Evolutionary conservation across 2,113 vertebrate genomes (phyloP).

Genomic region (Thermophis baileyi): DNA sequence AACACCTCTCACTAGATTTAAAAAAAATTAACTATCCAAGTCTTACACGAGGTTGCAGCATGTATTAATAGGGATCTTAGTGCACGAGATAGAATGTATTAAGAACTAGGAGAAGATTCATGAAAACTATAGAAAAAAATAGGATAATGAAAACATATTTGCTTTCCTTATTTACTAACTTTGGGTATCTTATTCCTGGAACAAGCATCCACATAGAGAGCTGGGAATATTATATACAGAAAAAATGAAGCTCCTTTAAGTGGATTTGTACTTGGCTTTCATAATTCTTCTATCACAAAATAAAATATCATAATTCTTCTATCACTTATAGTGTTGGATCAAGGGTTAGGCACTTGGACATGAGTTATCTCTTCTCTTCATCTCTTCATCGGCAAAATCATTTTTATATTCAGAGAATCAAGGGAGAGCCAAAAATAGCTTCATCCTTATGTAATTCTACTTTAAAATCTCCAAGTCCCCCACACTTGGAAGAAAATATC

Average conservation of each 20-base stretch:
- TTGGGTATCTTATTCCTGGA: not conserved
- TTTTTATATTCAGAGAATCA: not conserved
- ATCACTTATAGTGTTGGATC: not conserved
- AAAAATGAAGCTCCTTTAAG: not conserved
- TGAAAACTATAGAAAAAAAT: not conserved
- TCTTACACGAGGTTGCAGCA: not conserved
- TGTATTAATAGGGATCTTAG: not conserved
- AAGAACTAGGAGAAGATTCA: not conserved
- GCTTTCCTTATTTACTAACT: not conserved
- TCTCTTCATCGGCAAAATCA: not conserved
- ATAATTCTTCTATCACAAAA: not conserved
- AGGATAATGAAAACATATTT: not conserved
- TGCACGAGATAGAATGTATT: not conserved
- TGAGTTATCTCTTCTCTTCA: not conserved
- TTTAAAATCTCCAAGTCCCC: not conserved
- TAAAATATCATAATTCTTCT: not conserved
- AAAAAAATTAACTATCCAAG: not conserved
- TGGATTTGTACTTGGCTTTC: not conserved
- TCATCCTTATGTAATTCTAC: not conserved
- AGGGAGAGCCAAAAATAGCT: not conserved
- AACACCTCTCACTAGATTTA: not conserved
- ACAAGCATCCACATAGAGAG: not conserved
- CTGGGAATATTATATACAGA: not conserved
- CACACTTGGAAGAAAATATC: not conserved
- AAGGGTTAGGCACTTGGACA: not conserved